These are phyloP conservation scores for Lutjanus argentimaculatus DNA, from an alignment of 2,797 vertebrate species.

Conservation along the genomic window DNA sequence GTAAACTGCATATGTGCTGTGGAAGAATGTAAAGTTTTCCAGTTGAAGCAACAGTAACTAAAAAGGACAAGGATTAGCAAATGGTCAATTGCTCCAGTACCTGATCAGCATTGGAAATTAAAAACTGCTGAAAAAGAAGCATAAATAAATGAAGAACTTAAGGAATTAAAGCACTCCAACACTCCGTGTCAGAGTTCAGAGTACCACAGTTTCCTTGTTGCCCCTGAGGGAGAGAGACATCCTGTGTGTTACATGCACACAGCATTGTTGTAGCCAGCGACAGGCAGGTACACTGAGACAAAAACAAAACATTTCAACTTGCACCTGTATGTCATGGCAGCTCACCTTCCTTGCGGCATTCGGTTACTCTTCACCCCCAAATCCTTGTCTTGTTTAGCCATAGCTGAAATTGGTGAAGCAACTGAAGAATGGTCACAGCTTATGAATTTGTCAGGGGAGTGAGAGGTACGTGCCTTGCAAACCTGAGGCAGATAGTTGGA, in stretches of 20 bases:
- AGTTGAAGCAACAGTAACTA: not conserved
- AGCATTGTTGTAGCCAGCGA: not conserved
- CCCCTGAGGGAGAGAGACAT: not conserved
- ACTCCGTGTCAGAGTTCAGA: constrained; percentile 4
- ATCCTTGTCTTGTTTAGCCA: not conserved
- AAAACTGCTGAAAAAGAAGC: not conserved
- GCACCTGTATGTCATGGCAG: not conserved
- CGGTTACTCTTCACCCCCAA: not conserved
- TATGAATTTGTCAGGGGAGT: not conserved
- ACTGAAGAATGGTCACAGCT: not conserved
- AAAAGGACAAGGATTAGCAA: not conserved
- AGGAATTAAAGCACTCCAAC: not conserved
- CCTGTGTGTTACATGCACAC: not conserved
- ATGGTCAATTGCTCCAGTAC: not conserved
- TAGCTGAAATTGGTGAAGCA: not conserved
- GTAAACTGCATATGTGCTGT: not conserved
- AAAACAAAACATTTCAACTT: not conserved
- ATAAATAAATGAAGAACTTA: not conserved
- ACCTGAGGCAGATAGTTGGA: not conserved
- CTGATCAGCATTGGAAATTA: not conserved
- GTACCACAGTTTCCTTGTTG: not conserved
- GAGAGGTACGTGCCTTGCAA: not conserved
- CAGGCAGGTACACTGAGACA: not conserved
- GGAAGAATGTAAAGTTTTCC: not conserved
- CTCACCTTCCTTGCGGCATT: not conserved